These are phyloP conservation scores for Sebastes matsubarae DNA, from an alignment of 2,797 vertebrate genomes.

Conservation along the genomic window DNA sequence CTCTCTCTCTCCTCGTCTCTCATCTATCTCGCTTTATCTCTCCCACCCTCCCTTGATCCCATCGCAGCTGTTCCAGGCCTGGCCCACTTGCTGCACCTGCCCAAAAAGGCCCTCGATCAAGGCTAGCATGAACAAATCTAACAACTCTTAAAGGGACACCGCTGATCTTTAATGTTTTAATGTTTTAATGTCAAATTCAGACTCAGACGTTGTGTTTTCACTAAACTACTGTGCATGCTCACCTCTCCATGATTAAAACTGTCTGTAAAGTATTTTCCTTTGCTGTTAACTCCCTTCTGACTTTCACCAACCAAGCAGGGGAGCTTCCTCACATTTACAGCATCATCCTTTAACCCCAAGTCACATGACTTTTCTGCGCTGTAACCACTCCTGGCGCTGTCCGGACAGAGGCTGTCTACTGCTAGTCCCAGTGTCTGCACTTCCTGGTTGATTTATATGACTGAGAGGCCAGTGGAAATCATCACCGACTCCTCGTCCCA, in stretches of 20 bases:
- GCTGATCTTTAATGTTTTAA: neutral
- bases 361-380: slow-evolving; percentile 71
- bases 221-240: neutral
- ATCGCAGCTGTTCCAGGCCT: slow-evolving; percentile 69
- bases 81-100: slow-evolving; percentile 70
- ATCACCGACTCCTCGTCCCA: slow-evolving; percentile 65
- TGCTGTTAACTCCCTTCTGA: slow-evolving; percentile 11
- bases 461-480: slow-evolving; percentile 68
- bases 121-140: slow-evolving; percentile 83
- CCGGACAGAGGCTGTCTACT: slow-evolving; percentile 54
- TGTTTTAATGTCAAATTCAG: neutral
- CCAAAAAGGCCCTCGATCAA: slow-evolving; percentile 81
- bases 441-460: slow-evolving; percentile 71
- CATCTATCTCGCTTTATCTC: slow-evolving; percentile 31
- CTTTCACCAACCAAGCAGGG: slow-evolving; percentile 30
- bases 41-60: slow-evolving; percentile 52
- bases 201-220: neutral
- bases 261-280: neutral
- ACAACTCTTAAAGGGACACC: slow-evolving; percentile 75
- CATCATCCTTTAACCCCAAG: slow-evolving; percentile 78
- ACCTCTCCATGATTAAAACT: neutral
- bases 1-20: slow-evolving; percentile 10
- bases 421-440: slow-evolving; percentile 56
- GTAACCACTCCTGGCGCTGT: slow-evolving; percentile 75
- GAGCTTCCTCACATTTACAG: slow-evolving; percentile 79